Base-by-base conservation (phyloP, 2,797 vertebrate genomes). In the Lindbergichthys nudifrons region DNA sequence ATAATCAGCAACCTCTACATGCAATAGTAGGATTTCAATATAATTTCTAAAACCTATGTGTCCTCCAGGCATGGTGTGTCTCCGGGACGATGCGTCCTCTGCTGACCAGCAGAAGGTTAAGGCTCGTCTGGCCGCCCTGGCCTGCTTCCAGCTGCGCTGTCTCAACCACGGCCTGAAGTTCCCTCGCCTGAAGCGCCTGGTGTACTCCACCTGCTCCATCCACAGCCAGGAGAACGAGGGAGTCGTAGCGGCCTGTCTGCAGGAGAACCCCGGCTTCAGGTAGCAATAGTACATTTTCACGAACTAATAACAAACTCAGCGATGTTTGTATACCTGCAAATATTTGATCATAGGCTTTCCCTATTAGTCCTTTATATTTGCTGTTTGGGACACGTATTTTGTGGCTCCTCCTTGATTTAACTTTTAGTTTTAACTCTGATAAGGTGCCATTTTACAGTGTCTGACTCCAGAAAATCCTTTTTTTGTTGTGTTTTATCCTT, bases 201-300 rank as follows among this genome's bases (percentile, higher is more conserved):
- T 95, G 57, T 99, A 98, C 83, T 99, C 98, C 77, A 99, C 97
- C 1, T 99, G 98, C 88, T 99, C 98, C 0, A 30, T 97, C 53
- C 95, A 97, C 91, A 85, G 52, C 2, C 93, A 98, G 86, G 98
- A 99, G 92, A 99, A 98, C 0, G 98, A 99, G 88, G 96, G 97
- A 0, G 96, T 99, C 5, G 90, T 99, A 0, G 46, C 61, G 0
- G 89, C 91, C 0, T 94, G 94, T 82, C 90, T 99, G 70, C 90
- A 94, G 89, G 91, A 96, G 63, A 90, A 85, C 15, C 78, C 87
- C 0, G 8, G 75, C 47, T 98, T 97, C 93, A 96, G 97, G 98
- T 98, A 82, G 18, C 18, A 46, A 19, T 16, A 8, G 10, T 10
- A 5, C 10, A 4, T 6, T 45, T 43, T 15, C 14, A 15, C 19